Conservation (phyloP, 2,888 invertebrate species). For the Octodonta nipae region DNA sequence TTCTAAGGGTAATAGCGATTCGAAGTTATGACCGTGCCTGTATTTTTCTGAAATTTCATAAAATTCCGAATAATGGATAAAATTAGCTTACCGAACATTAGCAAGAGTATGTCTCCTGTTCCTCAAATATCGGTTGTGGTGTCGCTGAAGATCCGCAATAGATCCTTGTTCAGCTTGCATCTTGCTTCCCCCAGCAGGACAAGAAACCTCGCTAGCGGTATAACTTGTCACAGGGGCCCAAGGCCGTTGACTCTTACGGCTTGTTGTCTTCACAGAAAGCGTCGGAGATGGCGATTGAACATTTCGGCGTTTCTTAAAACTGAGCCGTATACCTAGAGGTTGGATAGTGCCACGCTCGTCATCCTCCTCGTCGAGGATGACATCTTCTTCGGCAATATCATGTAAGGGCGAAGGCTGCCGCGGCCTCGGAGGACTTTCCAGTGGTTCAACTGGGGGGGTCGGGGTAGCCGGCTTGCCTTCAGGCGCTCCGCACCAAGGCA, state of each 20-base stretch:
- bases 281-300: slow-evolving; percentile 44
- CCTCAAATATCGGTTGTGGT: slow-evolving; percentile 73
- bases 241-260: slow-evolving; percentile 34
- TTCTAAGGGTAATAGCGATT: too few species aligned
- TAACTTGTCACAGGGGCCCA: slow-evolving; percentile 30
- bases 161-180: slow-evolving; percentile 90
- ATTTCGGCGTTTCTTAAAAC: slow-evolving; percentile 25
- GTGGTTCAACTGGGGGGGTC: slow-evolving; percentile 27
- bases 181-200: slow-evolving; percentile 42
- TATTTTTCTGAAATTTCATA: too few species aligned
- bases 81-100: slow-evolving; percentile 70
- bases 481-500: slow-evolving; percentile 70
- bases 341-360: slow-evolving; percentile 34
- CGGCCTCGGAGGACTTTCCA: slow-evolving; percentile 27
- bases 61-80: too few species aligned
- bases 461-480: slow-evolving; percentile 34
- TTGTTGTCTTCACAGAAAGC: slow-evolving; percentile 43
- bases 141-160: slow-evolving; percentile 79
- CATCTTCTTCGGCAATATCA: slow-evolving; percentile 71
- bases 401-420: slow-evolving; percentile 42
- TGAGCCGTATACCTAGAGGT: slow-evolving; percentile 20
- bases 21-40: too few species aligned
- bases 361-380: slow-evolving; percentile 18
- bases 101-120: slow-evolving; percentile 80
- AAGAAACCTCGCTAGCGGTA: slow-evolving; percentile 32